Evolutionary conservation across 2,113 vertebrate species (phyloP).

Genomic region (Callipepla squamata): DNA sequence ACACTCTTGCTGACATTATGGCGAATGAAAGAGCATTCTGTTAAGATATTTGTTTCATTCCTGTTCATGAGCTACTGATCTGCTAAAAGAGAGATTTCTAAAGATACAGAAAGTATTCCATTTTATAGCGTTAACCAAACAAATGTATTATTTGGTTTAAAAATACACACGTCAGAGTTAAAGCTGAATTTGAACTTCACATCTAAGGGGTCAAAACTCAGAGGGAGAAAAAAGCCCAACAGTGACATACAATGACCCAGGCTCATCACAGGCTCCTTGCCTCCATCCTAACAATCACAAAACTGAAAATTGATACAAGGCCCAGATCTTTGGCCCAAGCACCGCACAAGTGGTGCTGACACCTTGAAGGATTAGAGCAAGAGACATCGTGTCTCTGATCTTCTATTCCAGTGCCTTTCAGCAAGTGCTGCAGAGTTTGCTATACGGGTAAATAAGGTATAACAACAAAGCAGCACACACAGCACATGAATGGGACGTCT

Average conservation of each 20-base stretch:
- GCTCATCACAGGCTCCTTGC: not conserved
- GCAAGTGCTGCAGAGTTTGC: slow-evolving; percentile 11
- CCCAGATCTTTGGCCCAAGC: not conserved
- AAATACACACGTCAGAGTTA: not conserved
- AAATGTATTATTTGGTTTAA: slow-evolving; percentile 28
- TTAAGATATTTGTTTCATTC: slow-evolving; percentile 50
- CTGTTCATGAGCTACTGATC: not conserved
- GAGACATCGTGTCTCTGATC: slow-evolving; percentile 12
- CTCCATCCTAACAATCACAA: not conserved
- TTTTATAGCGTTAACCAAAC: slow-evolving; percentile 41
- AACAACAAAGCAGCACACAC: not conserved
- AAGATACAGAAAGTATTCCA: slow-evolving; percentile 30
- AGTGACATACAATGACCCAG: not conserved
- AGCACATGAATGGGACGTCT: not conserved
- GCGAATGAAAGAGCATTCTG: slow-evolving; percentile 55
- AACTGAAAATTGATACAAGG: not conserved
- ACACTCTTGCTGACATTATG: slow-evolving; percentile 55
- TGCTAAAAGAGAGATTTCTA: slow-evolving; percentile 13
- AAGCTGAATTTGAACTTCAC: slow-evolving; percentile 28
- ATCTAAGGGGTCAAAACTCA: slow-evolving; percentile 28
- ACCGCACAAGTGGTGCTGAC: not conserved
- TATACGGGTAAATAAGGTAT: not conserved
- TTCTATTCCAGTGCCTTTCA: not conserved
- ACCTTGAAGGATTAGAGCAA: slow-evolving; percentile 27
- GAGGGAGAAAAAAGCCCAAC: slow-evolving; percentile 6